Percentiles rank a stretch among this genome's conserved stretches.
Conservation (phyloP, 2,113 vertebrate genomes). For the Odocoileus hemionus region DNA sequence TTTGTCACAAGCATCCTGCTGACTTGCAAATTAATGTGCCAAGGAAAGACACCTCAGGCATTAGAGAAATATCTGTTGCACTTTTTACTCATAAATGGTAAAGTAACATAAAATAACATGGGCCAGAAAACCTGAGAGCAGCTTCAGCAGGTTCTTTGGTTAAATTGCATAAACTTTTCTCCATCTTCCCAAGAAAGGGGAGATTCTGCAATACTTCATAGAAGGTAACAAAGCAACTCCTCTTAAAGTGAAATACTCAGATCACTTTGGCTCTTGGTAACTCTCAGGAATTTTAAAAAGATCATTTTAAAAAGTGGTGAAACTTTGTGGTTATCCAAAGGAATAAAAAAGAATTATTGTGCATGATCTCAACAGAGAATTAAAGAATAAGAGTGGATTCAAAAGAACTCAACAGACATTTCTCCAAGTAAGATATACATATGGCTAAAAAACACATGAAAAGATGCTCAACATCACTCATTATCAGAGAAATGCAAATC, state of each 20-base stretch:
- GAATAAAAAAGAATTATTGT: neutral
- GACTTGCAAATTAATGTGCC: neutral
- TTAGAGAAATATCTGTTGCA: neutral
- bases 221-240: neutral
- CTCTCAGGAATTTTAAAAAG: neutral
- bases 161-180: neutral
- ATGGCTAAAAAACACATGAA: no score
- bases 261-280: neutral
- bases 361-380: neutral
- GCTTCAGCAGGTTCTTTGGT: neutral
- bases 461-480: no score
- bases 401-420: no score
- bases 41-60: neutral
- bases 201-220: neutral
- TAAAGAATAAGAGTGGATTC: neutral
- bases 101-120: neutral
- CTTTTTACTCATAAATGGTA: neutral
- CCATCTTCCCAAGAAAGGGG: neutral
- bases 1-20: neutral
- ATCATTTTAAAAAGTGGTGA: neutral
- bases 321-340: neutral
- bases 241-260: neutral
- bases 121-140: neutral
- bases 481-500: no score
- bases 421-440: no score